Evolutionary conservation across 1,140 invertebrate genomes (phyloP).

Genomic region (Brachionus asplanchnoidis): DNA sequence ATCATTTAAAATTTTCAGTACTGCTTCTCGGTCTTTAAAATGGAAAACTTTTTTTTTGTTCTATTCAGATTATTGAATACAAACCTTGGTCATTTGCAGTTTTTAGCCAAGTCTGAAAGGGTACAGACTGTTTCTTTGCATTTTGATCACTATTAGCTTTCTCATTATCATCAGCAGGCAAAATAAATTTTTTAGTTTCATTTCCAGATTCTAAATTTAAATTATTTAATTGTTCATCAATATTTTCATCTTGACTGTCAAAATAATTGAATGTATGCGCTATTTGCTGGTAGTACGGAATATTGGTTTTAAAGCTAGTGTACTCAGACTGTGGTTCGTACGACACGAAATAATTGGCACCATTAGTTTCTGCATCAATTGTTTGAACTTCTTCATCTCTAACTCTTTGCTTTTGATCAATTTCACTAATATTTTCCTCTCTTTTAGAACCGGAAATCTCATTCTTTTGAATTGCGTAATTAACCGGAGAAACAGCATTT

Average conservation of each 20-base stretch:
- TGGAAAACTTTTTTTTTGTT: neutral
- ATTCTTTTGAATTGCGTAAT: neutral
- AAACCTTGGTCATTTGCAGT: constrained; percentile 24
- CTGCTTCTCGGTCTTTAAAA: constrained; percentile 17
- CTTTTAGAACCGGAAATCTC: neutral
- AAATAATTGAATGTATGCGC: constrained; percentile 2
- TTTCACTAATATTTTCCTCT: no score
- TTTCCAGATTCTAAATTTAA: neutral
- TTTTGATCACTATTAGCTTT: neutral
- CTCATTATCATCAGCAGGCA: neutral
- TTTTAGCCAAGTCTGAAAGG: constrained; percentile 22
- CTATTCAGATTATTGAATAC: neutral
- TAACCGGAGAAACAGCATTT: neutral
- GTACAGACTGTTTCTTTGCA: neutral
- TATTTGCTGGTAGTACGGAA: constrained; percentile 8
- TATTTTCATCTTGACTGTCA: neutral
- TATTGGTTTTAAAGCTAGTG: constrained; percentile 2
- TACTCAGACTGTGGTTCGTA: neutral
- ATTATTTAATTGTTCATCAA: neutral
- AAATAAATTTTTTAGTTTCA: neutral
- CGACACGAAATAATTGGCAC: neutral
- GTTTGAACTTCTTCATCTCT: neutral
- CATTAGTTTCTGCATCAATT: neutral
- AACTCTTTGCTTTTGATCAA: neutral
- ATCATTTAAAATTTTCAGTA: constrained; percentile 34